A percentile compares a stretch with the other conserved stretches of the same genome.
These are phyloP conservation scores for Thaleichthys pacificus DNA, from an alignment of 2,797 vertebrate genomes.

Conservation along the genomic window DNA sequence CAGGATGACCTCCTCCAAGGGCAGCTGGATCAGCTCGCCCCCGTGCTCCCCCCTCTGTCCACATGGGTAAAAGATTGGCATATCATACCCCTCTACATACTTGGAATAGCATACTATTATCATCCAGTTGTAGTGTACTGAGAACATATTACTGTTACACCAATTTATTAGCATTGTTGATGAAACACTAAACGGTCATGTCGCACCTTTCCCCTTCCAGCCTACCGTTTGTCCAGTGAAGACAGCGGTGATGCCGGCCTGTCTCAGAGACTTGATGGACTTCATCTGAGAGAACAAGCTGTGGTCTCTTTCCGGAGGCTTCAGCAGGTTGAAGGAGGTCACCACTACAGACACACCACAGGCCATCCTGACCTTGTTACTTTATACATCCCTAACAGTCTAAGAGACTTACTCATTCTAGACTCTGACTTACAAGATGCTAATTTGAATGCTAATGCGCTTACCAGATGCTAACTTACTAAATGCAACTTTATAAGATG, in stretches of 20 bases:
- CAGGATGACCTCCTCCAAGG: conserved; percentile 62
- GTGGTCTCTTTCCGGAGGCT: conserved; percentile 61
- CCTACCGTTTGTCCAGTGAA: conserved; percentile 68
- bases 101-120: background rate
- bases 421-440: too few species aligned
- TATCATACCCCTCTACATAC: background rate
- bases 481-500: too few species aligned
- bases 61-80: background rate
- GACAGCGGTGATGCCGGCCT: conserved; percentile 68
- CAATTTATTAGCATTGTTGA: background rate
- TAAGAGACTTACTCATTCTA: too few species aligned
- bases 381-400: too few species aligned
- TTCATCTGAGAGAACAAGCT: conserved; percentile 62
- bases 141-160: background rate
- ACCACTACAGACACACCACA: conserved; percentile 58
- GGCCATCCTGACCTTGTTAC: too few species aligned
- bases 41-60: conserved; percentile 64
- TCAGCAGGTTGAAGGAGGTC: conserved; percentile 65
- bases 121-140: background rate
- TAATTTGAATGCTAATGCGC: background rate
- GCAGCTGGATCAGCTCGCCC: conserved; percentile 42
- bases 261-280: conserved; percentile 65
- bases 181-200: background rate
- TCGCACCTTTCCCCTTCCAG: background rate
- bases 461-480: too few species aligned